Base-by-base conservation (phyloP, 2,113 vertebrate species). In the Triplophysa tibetana region DNA sequence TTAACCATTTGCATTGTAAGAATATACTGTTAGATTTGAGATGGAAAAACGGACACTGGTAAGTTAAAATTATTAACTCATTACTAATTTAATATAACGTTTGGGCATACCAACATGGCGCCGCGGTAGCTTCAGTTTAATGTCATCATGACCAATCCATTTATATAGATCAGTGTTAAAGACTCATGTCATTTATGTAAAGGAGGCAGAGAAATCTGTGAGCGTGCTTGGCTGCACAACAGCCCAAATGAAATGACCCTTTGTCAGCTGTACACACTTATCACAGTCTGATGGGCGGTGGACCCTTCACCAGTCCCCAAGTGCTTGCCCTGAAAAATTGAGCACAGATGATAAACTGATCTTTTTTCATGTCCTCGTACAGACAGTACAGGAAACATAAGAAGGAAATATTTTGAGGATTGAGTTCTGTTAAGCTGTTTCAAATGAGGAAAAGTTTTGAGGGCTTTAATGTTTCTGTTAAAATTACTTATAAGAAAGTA, bases 231-330 rank as follows among this genome's bases (percentile, higher is more conserved):
- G 9, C 48, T 10, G 1, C 13, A 19, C 60, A 68, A 45, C 23
- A 7, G 23, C 56, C 75, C 43, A 50, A 80, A 83, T 83, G 72
- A 80, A 80, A 83, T 52, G 65, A 50, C 12, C 6, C 70, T 65
- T 70, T 77, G 80, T 80, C 63, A 65, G 81, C 73, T 68, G 58
- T 11, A 0, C 23, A 12, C 29, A 69, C 43, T 68, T 63, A 10
- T 38, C 5, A 4, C 76, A 45, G 56, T 73, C 41, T 52, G 50
- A 67, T 70, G 3, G 29, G 56, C 19, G 5, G 60, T 45, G n/a
- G 24, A 64, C 21, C 58, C 65, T 74, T 24, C 19, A n/a, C 48
- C 60, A 8, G 14, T 41, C 26, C 17, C 12, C 58, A 14, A 24
- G n/a, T 24, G 43, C 10, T 17, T 52, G 24, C 70, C 23, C 48